phyloP scores from a whole-genome alignment of 1,140 invertebrate genomes.

The Drosophila kepulauana region DNA sequence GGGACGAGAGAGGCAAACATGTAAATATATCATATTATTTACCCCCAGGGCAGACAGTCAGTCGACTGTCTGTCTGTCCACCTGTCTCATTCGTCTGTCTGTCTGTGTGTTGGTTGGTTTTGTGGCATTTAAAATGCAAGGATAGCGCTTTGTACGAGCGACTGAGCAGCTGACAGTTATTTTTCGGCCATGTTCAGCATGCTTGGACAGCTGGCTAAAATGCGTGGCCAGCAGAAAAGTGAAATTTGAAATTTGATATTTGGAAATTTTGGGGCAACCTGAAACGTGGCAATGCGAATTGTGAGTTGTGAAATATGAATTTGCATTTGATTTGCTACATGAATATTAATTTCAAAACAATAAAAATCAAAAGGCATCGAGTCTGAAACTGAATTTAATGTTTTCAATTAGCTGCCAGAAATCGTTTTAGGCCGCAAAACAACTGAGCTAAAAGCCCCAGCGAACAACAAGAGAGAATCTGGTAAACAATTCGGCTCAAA shows the following conservation, averaged over 20 bases:
- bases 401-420: constrained; percentile 80
- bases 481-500: constrained; percentile 37
- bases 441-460: constrained; percentile 4
- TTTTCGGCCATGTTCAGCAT: constrained; percentile 15
- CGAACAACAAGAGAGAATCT: constrained; percentile 20
- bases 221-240: constrained; percentile 64
- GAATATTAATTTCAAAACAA: constrained; percentile 40
- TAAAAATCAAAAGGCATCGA: neutral
- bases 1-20: constrained; percentile 6
- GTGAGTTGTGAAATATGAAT: constrained; percentile 15
- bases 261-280: no score
- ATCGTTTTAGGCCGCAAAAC: constrained; percentile 30
- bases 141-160: constrained; percentile 63
- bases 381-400: constrained; percentile 69
- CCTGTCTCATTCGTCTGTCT: constrained; percentile 8
- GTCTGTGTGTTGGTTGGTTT: constrained; percentile 39
- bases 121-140: constrained; percentile 74
- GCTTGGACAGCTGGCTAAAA: constrained; percentile 49
- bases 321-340: constrained; percentile 31
- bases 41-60: constrained; percentile 48
- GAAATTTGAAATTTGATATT: constrained; percentile 18
- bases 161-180: constrained; percentile 65
- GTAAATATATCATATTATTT: constrained; percentile 77
- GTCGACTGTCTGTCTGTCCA: constrained; percentile 21
- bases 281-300: neutral